Percentiles rank a stretch among this genome's conserved stretches.
Evolutionary conservation across 35 echinoderm and acorn worm species (phyloP).

Genomic region (Eucidaris tribuloides): DNA sequence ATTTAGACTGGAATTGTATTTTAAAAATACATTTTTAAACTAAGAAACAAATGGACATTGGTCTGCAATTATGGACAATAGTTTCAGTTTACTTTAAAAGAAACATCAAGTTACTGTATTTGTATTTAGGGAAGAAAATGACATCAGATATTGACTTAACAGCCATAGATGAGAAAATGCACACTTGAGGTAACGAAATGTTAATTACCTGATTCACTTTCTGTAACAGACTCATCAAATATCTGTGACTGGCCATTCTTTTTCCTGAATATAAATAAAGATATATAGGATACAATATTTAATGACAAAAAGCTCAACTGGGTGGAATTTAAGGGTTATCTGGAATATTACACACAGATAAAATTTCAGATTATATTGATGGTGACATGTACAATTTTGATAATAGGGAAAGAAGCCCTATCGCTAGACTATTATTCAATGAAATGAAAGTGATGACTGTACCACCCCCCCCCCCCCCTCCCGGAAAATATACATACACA

Average conservation of each 20-base stretch:
- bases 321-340: background rate
- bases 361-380: too few relatives aligned
- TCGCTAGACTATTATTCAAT: background rate
- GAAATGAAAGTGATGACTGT: background rate
- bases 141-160: too few relatives aligned
- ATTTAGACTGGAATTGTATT: too few relatives aligned
- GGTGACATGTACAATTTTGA: background rate
- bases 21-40: too few relatives aligned
- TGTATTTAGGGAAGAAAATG: background rate
- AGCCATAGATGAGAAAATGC: background rate
- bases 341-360: too few relatives aligned
- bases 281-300: too few relatives aligned
- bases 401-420: background rate
- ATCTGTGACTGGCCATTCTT: constrained; percentile 68
- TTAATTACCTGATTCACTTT: constrained; percentile 87
- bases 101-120: background rate
- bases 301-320: background rate
- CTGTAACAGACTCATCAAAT: constrained; percentile 96
- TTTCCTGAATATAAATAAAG: constrained; percentile 60
- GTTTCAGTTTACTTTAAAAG: too few relatives aligned
- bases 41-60: background rate
- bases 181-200: background rate
- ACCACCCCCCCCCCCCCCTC: too few relatives aligned
- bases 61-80: background rate
- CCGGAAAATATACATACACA: too few relatives aligned